A percentile compares a stretch with the other conserved stretches of the same genome.
Conservation (phyloP, 1,140 invertebrate genomes). For the Hestina assimilis region DNA sequence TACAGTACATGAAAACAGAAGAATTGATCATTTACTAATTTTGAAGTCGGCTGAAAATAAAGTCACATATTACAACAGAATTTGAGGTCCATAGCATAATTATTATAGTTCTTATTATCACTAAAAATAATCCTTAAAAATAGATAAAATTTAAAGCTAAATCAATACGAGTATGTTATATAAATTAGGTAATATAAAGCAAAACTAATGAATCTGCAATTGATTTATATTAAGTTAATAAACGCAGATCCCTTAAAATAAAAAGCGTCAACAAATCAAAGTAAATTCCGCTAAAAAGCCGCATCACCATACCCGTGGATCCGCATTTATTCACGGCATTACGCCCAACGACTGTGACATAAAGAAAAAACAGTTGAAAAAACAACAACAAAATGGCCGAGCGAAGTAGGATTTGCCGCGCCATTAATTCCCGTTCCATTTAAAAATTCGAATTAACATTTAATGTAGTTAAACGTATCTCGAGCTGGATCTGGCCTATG, state of each 20-base stretch:
- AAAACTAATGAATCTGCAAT: no score
- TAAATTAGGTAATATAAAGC: no score
- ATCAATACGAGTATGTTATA: no score
- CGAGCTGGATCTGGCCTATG: constrained; percentile 32
- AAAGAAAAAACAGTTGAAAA: constrained; percentile 21
- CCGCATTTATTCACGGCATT: constrained; percentile 27
- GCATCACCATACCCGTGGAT: constrained; percentile 16
- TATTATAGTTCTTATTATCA: no score
- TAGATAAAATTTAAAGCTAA: no score
- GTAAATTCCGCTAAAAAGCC: constrained; percentile 28
- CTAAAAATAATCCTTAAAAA: no score
- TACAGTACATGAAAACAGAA: no score
- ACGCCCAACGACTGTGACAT: constrained; percentile 21
- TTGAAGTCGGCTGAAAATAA: no score
- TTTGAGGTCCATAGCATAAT: no score
- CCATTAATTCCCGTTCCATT: constrained; percentile 38
- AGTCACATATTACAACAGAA: no score
- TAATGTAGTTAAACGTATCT: constrained; percentile 39
- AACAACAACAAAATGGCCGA: constrained; percentile 27
- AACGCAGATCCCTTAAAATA: neutral
- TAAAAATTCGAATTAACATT: constrained; percentile 40
- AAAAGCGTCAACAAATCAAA: constrained; percentile 14
- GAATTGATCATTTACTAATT: no score
- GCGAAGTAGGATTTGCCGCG: constrained; percentile 32
- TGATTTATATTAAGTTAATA: no score